These are phyloP conservation scores for Catharus minimus DNA, from an alignment of 2,113 vertebrate species.

Conservation along the genomic window DNA sequence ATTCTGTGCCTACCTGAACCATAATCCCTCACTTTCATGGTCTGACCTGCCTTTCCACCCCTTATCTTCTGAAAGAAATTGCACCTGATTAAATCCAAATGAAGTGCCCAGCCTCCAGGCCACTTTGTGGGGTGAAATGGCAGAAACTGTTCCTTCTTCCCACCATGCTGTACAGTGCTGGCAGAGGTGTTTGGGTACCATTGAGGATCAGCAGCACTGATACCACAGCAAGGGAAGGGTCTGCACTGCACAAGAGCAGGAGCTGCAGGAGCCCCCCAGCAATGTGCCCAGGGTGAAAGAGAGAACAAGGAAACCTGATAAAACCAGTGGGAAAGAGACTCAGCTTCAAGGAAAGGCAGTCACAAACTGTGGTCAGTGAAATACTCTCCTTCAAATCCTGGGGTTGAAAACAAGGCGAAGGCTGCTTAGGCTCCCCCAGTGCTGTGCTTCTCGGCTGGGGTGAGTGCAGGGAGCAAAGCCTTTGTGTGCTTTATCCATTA, in stretches of 20 bases:
- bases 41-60: background rate
- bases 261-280: background rate
- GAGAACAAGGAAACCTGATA: background rate
- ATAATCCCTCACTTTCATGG: background rate
- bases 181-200: rapidly evolving
- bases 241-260: background rate
- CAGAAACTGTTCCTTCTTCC: background rate
- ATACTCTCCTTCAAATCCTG: background rate
- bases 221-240: background rate
- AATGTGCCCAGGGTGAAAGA: background rate
- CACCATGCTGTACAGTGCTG: rapidly evolving
- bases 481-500: background rate
- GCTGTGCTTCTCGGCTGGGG: rapidly evolving
- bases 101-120: background rate
- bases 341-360: background rate
- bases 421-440: background rate
- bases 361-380: background rate
- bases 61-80: background rate
- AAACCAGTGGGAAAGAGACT: background rate
- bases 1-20: background rate
- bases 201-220: rapidly evolving
- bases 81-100: background rate
- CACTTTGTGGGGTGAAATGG: background rate
- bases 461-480: background rate
- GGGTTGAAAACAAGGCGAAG: background rate